Evolutionary conservation across 2,888 invertebrate genomes (phyloP).

Genomic region (Hydropsyche betteni): DNA sequence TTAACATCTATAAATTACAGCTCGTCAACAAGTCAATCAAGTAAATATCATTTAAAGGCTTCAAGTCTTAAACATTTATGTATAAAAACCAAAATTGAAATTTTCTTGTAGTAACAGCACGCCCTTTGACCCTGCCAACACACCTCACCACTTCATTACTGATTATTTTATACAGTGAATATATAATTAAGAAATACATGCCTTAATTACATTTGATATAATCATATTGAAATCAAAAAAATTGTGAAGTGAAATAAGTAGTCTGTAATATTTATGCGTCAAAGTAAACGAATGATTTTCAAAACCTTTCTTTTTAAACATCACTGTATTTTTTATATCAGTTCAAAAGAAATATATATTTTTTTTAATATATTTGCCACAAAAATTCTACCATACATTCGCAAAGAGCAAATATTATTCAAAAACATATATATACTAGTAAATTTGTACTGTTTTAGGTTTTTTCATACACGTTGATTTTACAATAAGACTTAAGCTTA

Average conservation of each 20-base stretch:
- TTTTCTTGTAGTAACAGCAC: slow-evolving; percentile 6
- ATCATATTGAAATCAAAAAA: no score
- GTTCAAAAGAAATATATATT: neutral
- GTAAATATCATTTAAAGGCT: no score
- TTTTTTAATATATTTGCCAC: slow-evolving; percentile 6
- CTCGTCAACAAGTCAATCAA: no score
- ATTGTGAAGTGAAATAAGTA: no score
- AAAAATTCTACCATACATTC: slow-evolving; percentile 28
- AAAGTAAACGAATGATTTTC: neutral
- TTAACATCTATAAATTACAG: no score
- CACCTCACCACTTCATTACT: slow-evolving; percentile 43
- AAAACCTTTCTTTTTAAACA: no score
- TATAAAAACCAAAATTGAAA: neutral
- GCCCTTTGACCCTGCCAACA: slow-evolving; percentile 48
- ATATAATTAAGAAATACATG: slow-evolving; percentile 49
- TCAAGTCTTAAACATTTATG: no score
- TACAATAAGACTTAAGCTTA: slow-evolving; percentile 37
- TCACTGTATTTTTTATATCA: no score
- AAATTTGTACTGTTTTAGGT: slow-evolving; percentile 37
- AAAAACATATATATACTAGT: slow-evolving; percentile 7
- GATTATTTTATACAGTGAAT: slow-evolving; percentile 45
- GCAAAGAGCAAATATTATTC: slow-evolving; percentile 28
- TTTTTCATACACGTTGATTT: slow-evolving; percentile 12
- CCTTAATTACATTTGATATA: slow-evolving; percentile 43
- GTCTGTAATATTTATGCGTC: no score